Evolutionary conservation across 2,888 invertebrate species (phyloP).

Genomic region (Erpobdella octoculata): DNA sequence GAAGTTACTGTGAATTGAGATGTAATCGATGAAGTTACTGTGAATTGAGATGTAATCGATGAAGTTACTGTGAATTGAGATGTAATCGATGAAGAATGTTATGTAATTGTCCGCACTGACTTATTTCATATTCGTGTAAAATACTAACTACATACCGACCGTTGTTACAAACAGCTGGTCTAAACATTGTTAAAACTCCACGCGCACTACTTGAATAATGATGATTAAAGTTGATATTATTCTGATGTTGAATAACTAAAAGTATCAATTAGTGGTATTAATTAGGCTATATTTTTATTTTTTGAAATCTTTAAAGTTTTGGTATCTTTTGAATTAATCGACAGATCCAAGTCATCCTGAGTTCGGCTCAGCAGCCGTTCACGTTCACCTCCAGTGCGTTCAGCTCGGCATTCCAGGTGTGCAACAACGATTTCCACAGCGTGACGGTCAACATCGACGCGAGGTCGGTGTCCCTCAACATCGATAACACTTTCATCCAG

Average conservation of each 20-base stretch:
- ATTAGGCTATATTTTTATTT: background rate
- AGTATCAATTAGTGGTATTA: background rate
- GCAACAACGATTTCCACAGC: conserved; percentile 30
- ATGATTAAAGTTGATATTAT: background rate
- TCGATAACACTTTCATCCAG: conserved; percentile 14
- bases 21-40: no score
- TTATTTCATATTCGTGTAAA: no score
- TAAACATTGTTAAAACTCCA: no score
- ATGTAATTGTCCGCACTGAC: no score
- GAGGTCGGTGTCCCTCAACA: conserved; percentile 5
- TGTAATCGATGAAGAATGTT: no score
- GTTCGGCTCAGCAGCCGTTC: conserved; percentile 18
- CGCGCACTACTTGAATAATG: no score
- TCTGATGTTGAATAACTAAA: background rate
- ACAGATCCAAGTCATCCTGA: conserved; percentile 27
- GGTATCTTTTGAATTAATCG: background rate
- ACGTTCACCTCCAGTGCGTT: conserved; percentile 18
- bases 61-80: no score
- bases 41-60: no score
- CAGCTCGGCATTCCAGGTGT: conserved; percentile 27
- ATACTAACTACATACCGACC: no score
- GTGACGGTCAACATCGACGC: conserved; percentile 19
- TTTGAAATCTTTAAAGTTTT: background rate
- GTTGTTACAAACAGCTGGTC: no score
- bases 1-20: no score